Evolutionary conservation across 2,797 vertebrate species (phyloP), one percentile per base, ranked within the genome.

Genomic region (Brachyalestes nurse): DNA sequence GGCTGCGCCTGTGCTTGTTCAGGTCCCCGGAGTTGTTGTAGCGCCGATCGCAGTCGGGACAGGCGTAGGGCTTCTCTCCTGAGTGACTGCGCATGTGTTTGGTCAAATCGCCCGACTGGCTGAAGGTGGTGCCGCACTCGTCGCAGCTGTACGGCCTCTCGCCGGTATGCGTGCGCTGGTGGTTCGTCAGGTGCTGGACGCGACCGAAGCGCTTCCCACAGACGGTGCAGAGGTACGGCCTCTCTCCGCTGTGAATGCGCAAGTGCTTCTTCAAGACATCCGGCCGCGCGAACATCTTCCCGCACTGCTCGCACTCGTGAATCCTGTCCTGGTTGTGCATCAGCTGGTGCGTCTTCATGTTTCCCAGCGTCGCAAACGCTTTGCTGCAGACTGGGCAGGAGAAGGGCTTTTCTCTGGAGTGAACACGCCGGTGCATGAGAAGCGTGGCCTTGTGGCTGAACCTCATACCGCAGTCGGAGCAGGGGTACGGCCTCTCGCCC

Each of bases 81-180:
- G 93, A 92, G 88, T 95, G 95, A 10, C 89, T 92, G 70, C 94
- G 90, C 82, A 92, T 91, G 38, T 95, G 94, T 84, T 93, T 95
- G 79, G 92, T 93, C 83, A 95, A 84, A 81, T 95, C 93, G 0
- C 94, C 95, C 0, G 93, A 94, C 83, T 95, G 94, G 25, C 90
- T 90, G 84, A 94, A 95, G 75, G 93, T 94, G 84, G 94, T 93
- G 84, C 91, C 87, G 0, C 94, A 95, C 77, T 94, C 90, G 0
- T 82, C 88, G 58, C 94, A 95, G 82, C 91, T 91, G 87, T 94
- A 94, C 0, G 95, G 93, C 82, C 87, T 89, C 87, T 94, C 95
- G 0, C 93, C 95, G 0, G 95, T 94, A 88, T 95, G 94, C 0
- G 91, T 95, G 84, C 94, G 93, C 42, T 93, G 94, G 89, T 95